Percentiles rank a stretch among this genome's conserved stretches.
Evolutionary conservation across 2,797 vertebrate genomes (phyloP).

Genomic region (Leptoclinus maculatus): DNA sequence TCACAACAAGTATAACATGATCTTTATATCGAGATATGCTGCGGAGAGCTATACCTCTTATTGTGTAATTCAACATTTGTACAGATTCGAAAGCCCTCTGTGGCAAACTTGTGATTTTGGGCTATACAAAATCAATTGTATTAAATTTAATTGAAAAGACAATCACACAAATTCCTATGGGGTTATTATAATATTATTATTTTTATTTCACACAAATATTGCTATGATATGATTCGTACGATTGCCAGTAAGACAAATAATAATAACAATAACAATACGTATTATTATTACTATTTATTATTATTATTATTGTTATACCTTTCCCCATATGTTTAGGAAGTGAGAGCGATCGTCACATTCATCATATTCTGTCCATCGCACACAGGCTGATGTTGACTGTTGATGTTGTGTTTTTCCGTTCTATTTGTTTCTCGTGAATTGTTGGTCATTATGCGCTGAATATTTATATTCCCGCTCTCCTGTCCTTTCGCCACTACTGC

Average conservation of each 20-base stretch:
- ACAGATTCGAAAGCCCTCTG: no score
- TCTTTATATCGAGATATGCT: no score
- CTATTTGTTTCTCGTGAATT: neutral
- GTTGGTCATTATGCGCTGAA: constrained; percentile 18
- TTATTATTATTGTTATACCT: neutral
- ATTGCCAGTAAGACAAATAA: no score
- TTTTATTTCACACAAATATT: neutral
- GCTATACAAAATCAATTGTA: no score
- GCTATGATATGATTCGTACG: neutral
- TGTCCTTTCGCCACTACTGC: constrained; percentile 77
- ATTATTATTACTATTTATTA: neutral
- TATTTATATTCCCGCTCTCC: constrained; percentile 71
- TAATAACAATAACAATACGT: neutral
- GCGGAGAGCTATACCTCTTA: neutral
- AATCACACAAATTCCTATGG: neutral
- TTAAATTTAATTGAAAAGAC: neutral
- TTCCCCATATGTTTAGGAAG: neutral
- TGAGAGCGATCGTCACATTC: neutral
- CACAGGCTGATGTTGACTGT: neutral
- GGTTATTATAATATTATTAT: neutral
- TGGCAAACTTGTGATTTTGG: no score
- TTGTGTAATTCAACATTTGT: no score
- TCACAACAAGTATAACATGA: neutral
- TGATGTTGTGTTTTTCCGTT: neutral
- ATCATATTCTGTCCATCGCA: no score